phyloP scores from a whole-genome alignment of 2,113 vertebrate species.

The Microtus oregoni region DNA sequence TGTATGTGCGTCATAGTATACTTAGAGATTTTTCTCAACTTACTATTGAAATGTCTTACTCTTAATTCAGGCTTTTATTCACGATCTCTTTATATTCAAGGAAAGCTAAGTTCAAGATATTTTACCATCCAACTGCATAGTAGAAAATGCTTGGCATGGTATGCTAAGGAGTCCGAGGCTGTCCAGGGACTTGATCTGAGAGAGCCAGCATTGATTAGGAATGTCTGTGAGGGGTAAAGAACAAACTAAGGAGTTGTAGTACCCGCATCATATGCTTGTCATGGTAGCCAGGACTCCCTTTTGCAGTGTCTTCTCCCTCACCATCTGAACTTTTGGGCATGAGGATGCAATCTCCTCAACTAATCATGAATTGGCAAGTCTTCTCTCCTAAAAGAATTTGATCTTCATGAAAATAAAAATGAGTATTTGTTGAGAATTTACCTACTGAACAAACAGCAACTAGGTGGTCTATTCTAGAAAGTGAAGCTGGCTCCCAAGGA shows the following conservation, averaged over 20 bases:
- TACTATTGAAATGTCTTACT: background rate
- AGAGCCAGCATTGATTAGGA: background rate
- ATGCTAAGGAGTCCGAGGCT: background rate
- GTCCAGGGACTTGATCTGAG: conserved; percentile 13
- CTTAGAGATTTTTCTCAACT: conserved; percentile 41
- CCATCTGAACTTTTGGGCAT: background rate
- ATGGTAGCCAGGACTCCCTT: background rate
- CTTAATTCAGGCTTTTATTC: conserved; percentile 35
- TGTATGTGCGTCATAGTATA: background rate
- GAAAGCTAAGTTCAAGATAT: conserved; percentile 1
- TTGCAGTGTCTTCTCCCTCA: background rate
- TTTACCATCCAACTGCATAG: background rate
- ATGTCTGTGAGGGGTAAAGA: background rate
- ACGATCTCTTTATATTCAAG: background rate
- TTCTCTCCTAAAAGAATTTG: conserved; percentile 13
- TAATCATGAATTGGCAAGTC: background rate
- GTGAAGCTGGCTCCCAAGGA: background rate
- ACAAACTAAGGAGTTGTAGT: background rate
- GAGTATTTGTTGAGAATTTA: conserved; percentile 49
- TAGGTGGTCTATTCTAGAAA: background rate
- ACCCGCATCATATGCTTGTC: background rate
- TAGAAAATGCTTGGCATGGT: background rate
- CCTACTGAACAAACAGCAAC: background rate
- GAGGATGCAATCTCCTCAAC: background rate
- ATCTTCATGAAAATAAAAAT: background rate